Conservation (phyloP, 2,113 vertebrate species). For the Syrmaticus mikado region DNA sequence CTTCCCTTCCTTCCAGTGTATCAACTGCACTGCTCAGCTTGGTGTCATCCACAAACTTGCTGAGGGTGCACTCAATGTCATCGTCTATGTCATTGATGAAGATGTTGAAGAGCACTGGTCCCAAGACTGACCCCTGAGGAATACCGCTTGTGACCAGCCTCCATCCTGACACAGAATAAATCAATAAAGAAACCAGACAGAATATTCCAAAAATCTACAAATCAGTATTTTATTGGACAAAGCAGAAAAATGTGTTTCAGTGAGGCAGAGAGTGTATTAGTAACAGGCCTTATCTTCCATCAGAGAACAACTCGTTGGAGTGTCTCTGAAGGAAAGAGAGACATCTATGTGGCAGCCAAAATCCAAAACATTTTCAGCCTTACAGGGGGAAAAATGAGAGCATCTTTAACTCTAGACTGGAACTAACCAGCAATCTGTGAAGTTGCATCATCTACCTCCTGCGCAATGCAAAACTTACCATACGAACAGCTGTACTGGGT, state of each 20-base stretch:
- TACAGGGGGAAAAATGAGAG: neutral
- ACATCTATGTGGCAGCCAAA: neutral
- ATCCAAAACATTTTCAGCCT: slow-evolving; percentile 27
- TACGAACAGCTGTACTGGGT: slow-evolving; percentile 31
- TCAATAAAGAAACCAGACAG: slow-evolving; percentile 15
- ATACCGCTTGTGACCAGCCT: too few relatives aligned
- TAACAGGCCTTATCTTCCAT: slow-evolving; percentile 53
- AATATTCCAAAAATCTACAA: slow-evolving; percentile 39
- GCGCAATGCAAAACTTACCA: neutral
- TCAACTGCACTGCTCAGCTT: too few relatives aligned
- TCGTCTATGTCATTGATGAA: too few relatives aligned
- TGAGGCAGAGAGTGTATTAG: neutral
- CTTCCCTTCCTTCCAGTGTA: too few relatives aligned
- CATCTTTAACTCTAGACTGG: slow-evolving; percentile 10
- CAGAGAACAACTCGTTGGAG: slow-evolving; percentile 42
- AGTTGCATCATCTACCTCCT: slow-evolving; percentile 15
- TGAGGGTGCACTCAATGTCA: too few relatives aligned
- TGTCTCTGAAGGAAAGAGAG: neutral
- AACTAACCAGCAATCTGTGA: neutral
- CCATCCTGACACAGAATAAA: neutral
- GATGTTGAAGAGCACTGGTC: too few relatives aligned
- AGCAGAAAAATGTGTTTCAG: slow-evolving; percentile 34
- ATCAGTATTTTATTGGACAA: slow-evolving; percentile 23
- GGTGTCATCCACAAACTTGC: too few relatives aligned
- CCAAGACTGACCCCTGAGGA: too few relatives aligned